phyloP scores from a whole-genome alignment of 2,888 invertebrate species.

The Mayetiola destructor region DNA sequence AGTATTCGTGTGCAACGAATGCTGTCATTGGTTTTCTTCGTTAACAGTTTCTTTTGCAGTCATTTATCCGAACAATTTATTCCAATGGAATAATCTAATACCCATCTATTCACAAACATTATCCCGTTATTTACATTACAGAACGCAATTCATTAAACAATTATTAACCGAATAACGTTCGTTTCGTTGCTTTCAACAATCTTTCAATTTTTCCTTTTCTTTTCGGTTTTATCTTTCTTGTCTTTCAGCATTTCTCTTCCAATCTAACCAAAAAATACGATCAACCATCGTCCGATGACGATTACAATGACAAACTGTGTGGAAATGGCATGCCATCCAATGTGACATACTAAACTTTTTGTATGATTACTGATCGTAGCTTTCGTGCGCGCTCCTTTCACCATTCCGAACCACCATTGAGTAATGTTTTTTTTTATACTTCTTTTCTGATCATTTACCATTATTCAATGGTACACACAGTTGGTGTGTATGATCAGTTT shows the following conservation, averaged over 20 bases:
- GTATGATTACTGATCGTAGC: no score
- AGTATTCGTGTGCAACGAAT: neutral
- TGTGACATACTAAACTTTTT: neutral
- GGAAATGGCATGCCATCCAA: no score
- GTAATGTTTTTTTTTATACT: no score
- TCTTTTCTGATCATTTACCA: no score
- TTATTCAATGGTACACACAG: no score
- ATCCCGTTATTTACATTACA: neutral
- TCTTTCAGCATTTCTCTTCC: no score
- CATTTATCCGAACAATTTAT: neutral
- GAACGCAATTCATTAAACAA: neutral
- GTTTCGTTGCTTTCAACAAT: neutral
- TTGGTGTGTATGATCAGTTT: no score
- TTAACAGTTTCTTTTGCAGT: neutral
- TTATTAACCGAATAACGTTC: conserved; percentile 1
- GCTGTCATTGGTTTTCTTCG: neutral
- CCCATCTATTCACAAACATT: conserved; percentile 3
- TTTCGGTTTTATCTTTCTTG: neutral
- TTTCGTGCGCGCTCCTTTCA: neutral
- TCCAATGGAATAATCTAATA: neutral
- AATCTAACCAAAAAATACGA: no score
- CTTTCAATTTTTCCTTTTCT: no score
- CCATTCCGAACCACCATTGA: no score
- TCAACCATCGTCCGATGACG: no score
- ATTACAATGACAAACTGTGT: neutral